Base-by-base conservation (phyloP, 2,113 vertebrate species). In the Narcine bancroftii region DNA sequence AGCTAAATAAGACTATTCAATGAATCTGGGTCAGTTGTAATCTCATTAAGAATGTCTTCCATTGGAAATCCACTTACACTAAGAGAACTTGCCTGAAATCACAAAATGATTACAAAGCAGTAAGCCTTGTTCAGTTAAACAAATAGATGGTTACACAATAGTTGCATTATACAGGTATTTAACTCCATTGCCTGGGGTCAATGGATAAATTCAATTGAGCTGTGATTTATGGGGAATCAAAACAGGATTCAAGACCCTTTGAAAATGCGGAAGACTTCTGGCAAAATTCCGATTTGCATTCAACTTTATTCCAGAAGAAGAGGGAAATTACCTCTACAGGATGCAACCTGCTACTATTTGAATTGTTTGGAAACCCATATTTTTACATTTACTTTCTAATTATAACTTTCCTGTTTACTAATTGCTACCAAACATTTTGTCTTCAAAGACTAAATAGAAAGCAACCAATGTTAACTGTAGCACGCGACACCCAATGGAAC, bases 341-440 rank as follows among this genome's bases (percentile, higher is more conserved):
- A 87, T 66, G 60, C 39, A 11, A 66, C 2, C 11, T 89, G 87
- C 24, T 11, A 29, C 65, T 39, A 69, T 45, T 42, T 66, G 60
- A 89, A 66, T 36, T 66, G 24, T 89, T 89, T 89, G 60, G n/a
- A 26, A 15, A 19, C 33, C 89, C 87, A 91, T n/a, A 92, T 7
- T 83, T 39, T 89, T 92, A 69, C 13, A 92, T 33, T 93, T 92
- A 93, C 92, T 93, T 94, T 95, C 76, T 93, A 95, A 94, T 94
- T 93, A 96, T 94, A 93, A 93, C 92, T 96, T 94, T 96, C 94
- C 92, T 94, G 92, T 26, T 95, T 94, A 94, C 94, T 95, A 95
- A 94, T 93, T 93, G 94, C 85, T 66, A 72, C 63, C 93, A 93
- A 93, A 71, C 93, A 53, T 92, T 87, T 33, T 72, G 89, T 95